Conservation (phyloP, 2,797 vertebrate species). For the Helarctos malayanus region DNA sequence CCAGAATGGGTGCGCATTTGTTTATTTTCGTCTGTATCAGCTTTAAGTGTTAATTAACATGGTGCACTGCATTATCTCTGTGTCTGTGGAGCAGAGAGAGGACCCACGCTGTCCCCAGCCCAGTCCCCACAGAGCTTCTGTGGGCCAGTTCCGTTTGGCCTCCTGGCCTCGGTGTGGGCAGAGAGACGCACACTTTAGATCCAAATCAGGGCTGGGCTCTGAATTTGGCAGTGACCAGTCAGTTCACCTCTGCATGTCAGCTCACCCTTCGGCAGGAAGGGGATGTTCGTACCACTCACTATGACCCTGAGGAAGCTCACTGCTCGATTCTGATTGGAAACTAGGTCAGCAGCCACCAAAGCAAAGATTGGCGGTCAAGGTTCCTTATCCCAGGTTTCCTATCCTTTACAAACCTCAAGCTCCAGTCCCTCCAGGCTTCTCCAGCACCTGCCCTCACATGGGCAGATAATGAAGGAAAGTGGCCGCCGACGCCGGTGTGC, state of each 20-base stretch:
- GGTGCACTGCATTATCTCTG: slow-evolving; percentile 68
- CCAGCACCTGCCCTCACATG: background rate
- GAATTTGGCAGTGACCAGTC: slow-evolving; percentile 33
- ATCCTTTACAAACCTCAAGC: background rate
- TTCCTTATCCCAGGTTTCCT: background rate
- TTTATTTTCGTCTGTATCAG: slow-evolving; percentile 84
- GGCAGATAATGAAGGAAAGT: background rate
- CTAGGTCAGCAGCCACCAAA: slow-evolving; percentile 36
- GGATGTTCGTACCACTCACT: background rate
- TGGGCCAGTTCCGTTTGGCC: background rate
- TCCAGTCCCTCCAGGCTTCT: background rate
- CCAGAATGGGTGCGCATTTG: slow-evolving; percentile 81
- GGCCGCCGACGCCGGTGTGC: background rate
- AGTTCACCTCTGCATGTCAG: slow-evolving; percentile 11
- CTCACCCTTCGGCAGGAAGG: slow-evolving; percentile 7
- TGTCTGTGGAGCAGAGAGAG: slow-evolving; percentile 69
- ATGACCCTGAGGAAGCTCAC: slow-evolving; percentile 4
- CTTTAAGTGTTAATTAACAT: slow-evolving; percentile 85
- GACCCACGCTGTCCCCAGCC: background rate
- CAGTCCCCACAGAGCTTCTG: background rate
- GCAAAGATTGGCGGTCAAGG: background rate
- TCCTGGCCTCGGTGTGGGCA: background rate
- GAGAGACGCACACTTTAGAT: slow-evolving; percentile 26
- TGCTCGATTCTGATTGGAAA: slow-evolving; percentile 43
- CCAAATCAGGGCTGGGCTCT: background rate